Base-by-base conservation (phyloP, 2,888 invertebrate genomes). In the Synanthedon formicaeformis region DNA sequence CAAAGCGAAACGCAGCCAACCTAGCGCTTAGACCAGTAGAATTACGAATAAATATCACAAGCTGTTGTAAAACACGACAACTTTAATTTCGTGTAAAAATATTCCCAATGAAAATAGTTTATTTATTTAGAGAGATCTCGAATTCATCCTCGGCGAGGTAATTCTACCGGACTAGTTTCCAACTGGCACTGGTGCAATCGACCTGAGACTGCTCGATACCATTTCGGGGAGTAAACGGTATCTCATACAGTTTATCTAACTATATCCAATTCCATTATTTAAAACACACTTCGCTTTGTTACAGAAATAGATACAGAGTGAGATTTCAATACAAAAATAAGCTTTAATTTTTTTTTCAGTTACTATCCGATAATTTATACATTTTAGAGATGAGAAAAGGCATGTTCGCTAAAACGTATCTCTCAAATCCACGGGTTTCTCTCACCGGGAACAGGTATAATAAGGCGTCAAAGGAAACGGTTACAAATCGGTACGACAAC, bases 311-410 rank as follows among this genome's bases (percentile, higher is more conserved):
- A 49, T 13, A 85, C 80, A 84, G 6, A 8, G 76, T 71, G 76
- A 80, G 75, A 81, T 75, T 78, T 74, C 74, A 85, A 85, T 87
- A 87, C 78, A 87, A 87, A 87, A 87, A 87, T 87, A 87, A 86
- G 86, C 86, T 81, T 81, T 84, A 78, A 81, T 77, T 82, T 80
- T 34, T 85, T 80, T 71, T 72, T 82, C 83, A 80, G 78, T 78
- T 76, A 13, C 82, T 79, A 81, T 82, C 77, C 81, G 75, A 81
- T 81, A 82, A 70, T 81, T 83, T 82, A 80, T 65, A 82, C 71
- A 77, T 74, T 71, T 81, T 81, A 83, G 76, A 81, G 80, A 82
- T 76, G 72, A 78, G 70, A 69, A 69, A 60, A 76, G 66, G 75
- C 79, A 77, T 78, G 78, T 74, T 78, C 78, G 75, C 78, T 73